A percentile compares a stretch with the other conserved stretches of the same genome.
These are phyloP conservation scores for Bombyx mandarina DNA, from an alignment of 1,140 invertebrate genomes.

Conservation along the genomic window DNA sequence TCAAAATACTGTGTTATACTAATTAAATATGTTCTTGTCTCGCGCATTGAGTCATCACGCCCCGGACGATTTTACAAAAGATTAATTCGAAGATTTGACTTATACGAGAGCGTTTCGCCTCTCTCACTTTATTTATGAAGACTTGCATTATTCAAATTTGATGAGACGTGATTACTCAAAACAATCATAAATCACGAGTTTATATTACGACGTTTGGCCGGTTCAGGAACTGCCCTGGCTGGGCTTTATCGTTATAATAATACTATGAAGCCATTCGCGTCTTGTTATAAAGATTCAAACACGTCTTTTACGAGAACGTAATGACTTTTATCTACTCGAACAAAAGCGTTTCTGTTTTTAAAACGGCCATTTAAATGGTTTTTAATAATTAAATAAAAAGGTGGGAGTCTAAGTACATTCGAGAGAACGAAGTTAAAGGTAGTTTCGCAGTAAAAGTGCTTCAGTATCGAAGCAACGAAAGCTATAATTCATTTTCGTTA, in stretches of 20 bases:
- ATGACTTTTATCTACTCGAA: constrained; percentile 33
- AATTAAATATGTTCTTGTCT: constrained; percentile 61
- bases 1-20: constrained; percentile 54
- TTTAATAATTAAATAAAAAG: constrained; percentile 1
- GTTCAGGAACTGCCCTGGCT: constrained; percentile 42
- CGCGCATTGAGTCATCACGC: constrained; percentile 57
- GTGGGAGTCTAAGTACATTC: background rate
- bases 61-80: constrained; percentile 41
- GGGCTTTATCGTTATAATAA: constrained; percentile 20
- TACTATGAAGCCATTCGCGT: constrained; percentile 46
- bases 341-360: constrained; percentile 17
- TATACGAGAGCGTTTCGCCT: constrained; percentile 49
- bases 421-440: background rate
- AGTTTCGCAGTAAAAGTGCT: background rate
- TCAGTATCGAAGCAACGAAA: constrained; percentile 1
- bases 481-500: constrained; percentile 69
- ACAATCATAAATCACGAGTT: constrained; percentile 62
- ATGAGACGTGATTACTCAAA: constrained; percentile 67
- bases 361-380: constrained; percentile 4
- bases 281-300: constrained; percentile 40
- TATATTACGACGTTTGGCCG: constrained; percentile 53
- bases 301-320: constrained; percentile 44
- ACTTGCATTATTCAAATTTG: constrained; percentile 65
- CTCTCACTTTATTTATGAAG: constrained; percentile 49
- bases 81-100: constrained; percentile 64